A percentile compares a stretch with the other conserved stretches of the same genome.
These are phyloP conservation scores for Callithrix jacchus DNA, from an alignment of 2,113 vertebrate genomes.

Conservation along the genomic window DNA sequence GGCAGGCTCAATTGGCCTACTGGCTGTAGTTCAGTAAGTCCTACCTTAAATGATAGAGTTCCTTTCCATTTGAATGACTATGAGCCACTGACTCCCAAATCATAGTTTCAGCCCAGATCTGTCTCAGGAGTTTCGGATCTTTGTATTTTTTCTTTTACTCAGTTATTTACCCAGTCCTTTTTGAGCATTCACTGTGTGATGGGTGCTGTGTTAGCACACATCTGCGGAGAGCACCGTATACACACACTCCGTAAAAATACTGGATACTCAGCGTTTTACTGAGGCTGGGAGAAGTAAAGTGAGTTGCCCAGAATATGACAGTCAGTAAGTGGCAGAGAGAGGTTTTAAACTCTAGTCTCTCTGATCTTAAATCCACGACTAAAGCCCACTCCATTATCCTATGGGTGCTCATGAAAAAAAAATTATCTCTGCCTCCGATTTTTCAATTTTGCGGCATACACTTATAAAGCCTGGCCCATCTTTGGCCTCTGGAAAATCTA, in stretches of 20 bases:
- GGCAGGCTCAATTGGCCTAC: neutral
- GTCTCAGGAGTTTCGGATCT: neutral
- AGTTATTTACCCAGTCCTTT: neutral
- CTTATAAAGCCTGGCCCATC: neutral
- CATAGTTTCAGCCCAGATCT: neutral
- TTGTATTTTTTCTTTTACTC: neutral
- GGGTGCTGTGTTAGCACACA: no score
- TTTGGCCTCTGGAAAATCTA: neutral
- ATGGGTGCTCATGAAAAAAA: neutral
- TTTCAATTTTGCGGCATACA: neutral
- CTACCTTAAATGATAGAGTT: neutral
- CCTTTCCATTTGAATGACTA: neutral
- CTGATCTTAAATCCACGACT: neutral
- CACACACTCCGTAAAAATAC: neutral
- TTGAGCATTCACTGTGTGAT: no score
- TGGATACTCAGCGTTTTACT: neutral
- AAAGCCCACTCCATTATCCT: neutral
- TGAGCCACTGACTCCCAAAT: neutral
- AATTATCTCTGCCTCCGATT: rapidly evolving
- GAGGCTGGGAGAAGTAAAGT: neutral
- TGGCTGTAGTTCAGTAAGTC: neutral
- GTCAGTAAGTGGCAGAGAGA: neutral
- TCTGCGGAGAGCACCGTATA: neutral
- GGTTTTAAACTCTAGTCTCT: neutral
- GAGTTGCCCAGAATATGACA: neutral